Evolutionary conservation across 2,113 vertebrate genomes (phyloP), one percentile per base, ranked within the genome.

Genomic region (Malurus cyaneus): DNA sequence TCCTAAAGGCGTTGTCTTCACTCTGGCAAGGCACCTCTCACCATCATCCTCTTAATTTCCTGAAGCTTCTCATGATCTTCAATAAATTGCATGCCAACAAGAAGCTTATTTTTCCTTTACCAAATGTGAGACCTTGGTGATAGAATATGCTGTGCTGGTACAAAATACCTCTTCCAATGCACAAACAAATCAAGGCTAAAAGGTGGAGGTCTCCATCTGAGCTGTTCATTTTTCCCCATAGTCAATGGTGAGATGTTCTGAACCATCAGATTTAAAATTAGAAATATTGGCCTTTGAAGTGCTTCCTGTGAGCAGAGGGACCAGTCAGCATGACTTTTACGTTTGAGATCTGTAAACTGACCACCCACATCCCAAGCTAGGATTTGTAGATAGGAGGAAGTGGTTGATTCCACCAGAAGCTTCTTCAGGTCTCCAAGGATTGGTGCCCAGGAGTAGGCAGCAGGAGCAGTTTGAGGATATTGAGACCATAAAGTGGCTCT

Each of bases 401-500:
- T 3, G 2, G 9, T 14, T 46, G 16, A 36, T 28, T 56, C 12
- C 8, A 49, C 12, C 1, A 28, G 53, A 59, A 54, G 3, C 3
- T 71, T 41, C 13, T 44, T 46, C 44, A 39, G 32, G 11, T 6
- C 26, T 31, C 16, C 23, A 67, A 64, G 20, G 21, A 15, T 4
- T 57, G 8, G 4, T 79, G n/a, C 9, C 34, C 42, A 15, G 31
- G 10, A 50, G 2, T 1, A 42, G 14, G 19, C 16, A 72, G 20
- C 0, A 1, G 57, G 17, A 84, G 2, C 13, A 59, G 4, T 56
- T 61, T 80, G 36, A 32, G 47, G 36, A 16, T 5, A 2, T 11
- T 32, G 34, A 20, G 34, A 20, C 69, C 34, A 5, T 76, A 5
- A 72, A 76, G 31, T 17, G 36, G 1, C 12, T 86, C 5, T 19